Percentiles rank a stretch among this genome's conserved stretches.
Evolutionary conservation across 2,797 vertebrate species (phyloP).

Genomic region (Selene dorsalis): DNA sequence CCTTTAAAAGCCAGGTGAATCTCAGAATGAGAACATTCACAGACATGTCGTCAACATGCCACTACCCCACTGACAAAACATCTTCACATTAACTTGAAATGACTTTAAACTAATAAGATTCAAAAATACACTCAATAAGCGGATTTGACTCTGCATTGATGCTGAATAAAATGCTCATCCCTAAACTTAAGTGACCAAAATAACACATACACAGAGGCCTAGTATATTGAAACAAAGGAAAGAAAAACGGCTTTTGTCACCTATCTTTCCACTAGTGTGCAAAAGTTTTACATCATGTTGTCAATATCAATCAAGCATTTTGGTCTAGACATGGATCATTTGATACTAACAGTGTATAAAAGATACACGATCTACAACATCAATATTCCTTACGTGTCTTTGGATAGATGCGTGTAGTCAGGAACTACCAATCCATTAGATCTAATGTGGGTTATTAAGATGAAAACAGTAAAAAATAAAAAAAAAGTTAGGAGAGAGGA

Average conservation of each 20-base stretch:
- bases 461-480: conserved; percentile 46
- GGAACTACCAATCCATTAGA: conserved; percentile 44
- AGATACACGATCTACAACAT: neutral
- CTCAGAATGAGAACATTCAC: no score
- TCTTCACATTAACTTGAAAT: no score
- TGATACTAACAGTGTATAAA: conserved; percentile 9
- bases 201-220: neutral
- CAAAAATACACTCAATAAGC: no score
- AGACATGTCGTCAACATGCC: no score
- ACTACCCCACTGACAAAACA: no score
- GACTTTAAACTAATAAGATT: no score
- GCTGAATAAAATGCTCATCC: no score
- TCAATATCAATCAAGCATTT: neutral
- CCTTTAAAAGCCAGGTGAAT: no score
- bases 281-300: neutral
- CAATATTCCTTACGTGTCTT: conserved; percentile 27
- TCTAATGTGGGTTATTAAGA: conserved; percentile 59
- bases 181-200: no score
- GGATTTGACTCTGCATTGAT: no score
- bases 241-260: no score
- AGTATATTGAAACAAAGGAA: no score
- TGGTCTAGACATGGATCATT: neutral
- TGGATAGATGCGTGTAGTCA: conserved; percentile 44
- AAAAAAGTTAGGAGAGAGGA: conserved; percentile 25
- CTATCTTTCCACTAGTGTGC: neutral